Conservation (phyloP, 2,113 vertebrate genomes). For the Pelecanus crispus region DNA sequence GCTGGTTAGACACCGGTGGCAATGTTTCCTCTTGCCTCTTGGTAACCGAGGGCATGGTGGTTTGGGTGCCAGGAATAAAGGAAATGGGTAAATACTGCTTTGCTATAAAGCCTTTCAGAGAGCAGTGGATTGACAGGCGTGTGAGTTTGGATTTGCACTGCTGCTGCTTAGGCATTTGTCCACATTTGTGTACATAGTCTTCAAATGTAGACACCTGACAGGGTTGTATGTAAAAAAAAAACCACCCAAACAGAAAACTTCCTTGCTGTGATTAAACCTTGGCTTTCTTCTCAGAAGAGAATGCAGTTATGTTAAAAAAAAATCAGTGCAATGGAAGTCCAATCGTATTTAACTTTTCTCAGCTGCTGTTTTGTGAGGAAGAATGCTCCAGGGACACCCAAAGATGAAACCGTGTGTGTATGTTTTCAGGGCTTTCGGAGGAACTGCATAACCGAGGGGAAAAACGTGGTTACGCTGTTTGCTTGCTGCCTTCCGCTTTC, state of each 20-base stretch:
- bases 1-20: background rate
- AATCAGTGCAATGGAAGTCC: background rate
- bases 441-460: background rate
- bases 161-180: background rate
- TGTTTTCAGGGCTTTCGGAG: background rate
- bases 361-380: background rate
- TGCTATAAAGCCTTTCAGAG: background rate
- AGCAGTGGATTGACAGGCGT: background rate
- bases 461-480: background rate
- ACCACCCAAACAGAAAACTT: background rate
- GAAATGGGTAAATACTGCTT: background rate
- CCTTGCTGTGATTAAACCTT: background rate
- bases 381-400: background rate
- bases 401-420: background rate
- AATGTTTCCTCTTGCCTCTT: background rate
- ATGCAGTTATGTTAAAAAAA: background rate
- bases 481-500: background rate
- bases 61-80: background rate
- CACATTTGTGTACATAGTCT: fast-evolving
- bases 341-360: background rate
- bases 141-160: background rate
- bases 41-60: background rate
- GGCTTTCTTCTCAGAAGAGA: background rate
- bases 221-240: background rate
- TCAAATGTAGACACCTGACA: background rate